Percentiles rank a stretch among this genome's conserved stretches.
Conservation (phyloP, 1,140 invertebrate species). For the Octopus bimaculoides region DNA sequence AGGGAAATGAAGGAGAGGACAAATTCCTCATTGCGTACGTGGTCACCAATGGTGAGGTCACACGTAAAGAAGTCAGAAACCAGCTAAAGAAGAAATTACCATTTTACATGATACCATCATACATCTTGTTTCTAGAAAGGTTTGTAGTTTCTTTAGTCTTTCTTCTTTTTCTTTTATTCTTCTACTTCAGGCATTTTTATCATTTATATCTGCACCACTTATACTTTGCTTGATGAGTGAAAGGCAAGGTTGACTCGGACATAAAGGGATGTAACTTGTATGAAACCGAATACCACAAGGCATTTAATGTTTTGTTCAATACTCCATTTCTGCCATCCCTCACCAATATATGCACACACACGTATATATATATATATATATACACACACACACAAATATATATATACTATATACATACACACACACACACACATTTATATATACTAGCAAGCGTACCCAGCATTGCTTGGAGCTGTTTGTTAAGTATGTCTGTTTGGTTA, state of each 20-base stretch:
- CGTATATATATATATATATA: neutral
- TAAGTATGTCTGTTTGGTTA: too few species aligned
- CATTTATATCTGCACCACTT: too few species aligned
- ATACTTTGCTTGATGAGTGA: too few species aligned
- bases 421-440: too few species aligned
- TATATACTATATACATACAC: too few species aligned
- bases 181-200: too few species aligned
- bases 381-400: neutral
- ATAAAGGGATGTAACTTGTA: too few species aligned
- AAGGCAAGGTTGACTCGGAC: too few species aligned
- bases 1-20: slow-evolving; percentile 60
- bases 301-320: neutral
- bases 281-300: too few species aligned
- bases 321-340: neutral
- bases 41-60: slow-evolving; percentile 48
- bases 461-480: too few species aligned
- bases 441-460: too few species aligned
- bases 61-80: slow-evolving; percentile 54
- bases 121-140: slow-evolving; percentile 59
- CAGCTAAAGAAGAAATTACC: slow-evolving; percentile 59
- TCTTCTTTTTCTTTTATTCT: too few species aligned
- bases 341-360: neutral
- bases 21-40: slow-evolving; percentile 62
- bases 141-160: slow-evolving; percentile 13
- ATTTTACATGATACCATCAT: slow-evolving; percentile 63